Conservation (phyloP, 2,888 invertebrate species). For the Eupithecia tripunctaria region DNA sequence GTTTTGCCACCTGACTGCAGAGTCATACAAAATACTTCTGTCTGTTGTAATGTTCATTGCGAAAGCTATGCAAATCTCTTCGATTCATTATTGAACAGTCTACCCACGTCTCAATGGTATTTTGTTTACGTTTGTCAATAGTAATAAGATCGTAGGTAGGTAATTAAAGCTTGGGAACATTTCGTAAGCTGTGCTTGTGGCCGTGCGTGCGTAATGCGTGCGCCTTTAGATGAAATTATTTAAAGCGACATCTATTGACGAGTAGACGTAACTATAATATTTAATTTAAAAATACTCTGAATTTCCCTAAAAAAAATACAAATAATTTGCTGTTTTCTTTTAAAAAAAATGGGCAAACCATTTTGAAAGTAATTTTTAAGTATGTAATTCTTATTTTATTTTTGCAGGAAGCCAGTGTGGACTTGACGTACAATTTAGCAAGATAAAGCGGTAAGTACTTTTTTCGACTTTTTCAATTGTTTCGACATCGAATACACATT, state of each 20-base stretch:
- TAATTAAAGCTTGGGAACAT: constrained; percentile 50
- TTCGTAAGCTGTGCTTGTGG: constrained; percentile 51
- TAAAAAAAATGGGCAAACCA: too few relatives aligned
- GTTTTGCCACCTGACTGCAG: constrained; percentile 46
- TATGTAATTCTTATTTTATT: constrained; percentile 18
- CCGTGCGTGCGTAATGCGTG: constrained; percentile 46
- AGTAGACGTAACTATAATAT: constrained; percentile 40
- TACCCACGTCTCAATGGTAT: constrained; percentile 61
- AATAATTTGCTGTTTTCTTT: neutral
- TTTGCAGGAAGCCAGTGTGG: neutral
- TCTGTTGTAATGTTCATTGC: constrained; percentile 46
- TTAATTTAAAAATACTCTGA: neutral
- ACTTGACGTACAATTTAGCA: neutral
- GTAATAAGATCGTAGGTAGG: constrained; percentile 51
- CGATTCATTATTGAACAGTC: constrained; percentile 64
- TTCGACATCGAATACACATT: constrained; percentile 47
- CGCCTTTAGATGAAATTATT: constrained; percentile 49
- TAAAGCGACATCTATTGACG: constrained; percentile 60
- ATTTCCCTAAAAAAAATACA: constrained; percentile 17
- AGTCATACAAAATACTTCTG: constrained; percentile 27
- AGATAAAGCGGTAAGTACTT: constrained; percentile 50
- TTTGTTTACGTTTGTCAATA: constrained; percentile 59
- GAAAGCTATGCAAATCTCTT: constrained; percentile 66
- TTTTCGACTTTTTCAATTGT: constrained; percentile 28
- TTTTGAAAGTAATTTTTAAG: neutral